Percentiles rank a stretch among this genome's conserved stretches.
phyloP scores from a whole-genome alignment of 2,888 invertebrate species.

The Barypeithes pellucidus region DNA sequence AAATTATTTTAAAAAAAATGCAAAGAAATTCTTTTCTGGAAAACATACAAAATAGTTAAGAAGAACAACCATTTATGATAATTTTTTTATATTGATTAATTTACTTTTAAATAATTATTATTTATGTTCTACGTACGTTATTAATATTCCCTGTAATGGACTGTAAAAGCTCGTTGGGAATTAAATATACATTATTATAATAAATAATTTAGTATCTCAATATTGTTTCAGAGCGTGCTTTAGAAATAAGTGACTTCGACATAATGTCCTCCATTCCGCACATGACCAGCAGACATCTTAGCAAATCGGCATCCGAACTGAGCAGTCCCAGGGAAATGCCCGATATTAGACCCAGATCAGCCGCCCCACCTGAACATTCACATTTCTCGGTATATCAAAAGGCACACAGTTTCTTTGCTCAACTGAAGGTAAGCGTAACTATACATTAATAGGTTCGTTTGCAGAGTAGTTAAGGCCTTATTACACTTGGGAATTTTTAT shows the following conservation, averaged over 20 bases:
- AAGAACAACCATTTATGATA: no score
- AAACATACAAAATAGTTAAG: no score
- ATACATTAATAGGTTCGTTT: no score
- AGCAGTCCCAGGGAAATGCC: slow-evolving; percentile 76
- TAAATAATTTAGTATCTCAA: background rate
- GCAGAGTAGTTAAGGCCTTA: no score
- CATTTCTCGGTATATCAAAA: slow-evolving; percentile 85
- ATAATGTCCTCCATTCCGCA: slow-evolving; percentile 62
- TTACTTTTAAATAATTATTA: background rate
- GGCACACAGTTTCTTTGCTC: slow-evolving; percentile 88
- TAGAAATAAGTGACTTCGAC: slow-evolving; percentile 68
- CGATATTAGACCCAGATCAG: slow-evolving; percentile 72
- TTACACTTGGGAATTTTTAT: no score
- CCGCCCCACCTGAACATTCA: slow-evolving; percentile 74
- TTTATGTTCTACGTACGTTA: background rate
- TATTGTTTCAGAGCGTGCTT: slow-evolving; percentile 66
- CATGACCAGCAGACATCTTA: slow-evolving; percentile 78
- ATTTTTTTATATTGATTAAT: no score
- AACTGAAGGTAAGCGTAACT: slow-evolving; percentile 77
- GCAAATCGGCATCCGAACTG: slow-evolving; percentile 88
- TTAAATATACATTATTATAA: no score
- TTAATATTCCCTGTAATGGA: no score
- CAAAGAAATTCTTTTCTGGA: no score
- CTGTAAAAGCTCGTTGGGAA: no score
- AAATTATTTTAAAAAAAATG: no score